Conservation (phyloP, 1,140 invertebrate species). For the Spodoptera frugiperda region DNA sequence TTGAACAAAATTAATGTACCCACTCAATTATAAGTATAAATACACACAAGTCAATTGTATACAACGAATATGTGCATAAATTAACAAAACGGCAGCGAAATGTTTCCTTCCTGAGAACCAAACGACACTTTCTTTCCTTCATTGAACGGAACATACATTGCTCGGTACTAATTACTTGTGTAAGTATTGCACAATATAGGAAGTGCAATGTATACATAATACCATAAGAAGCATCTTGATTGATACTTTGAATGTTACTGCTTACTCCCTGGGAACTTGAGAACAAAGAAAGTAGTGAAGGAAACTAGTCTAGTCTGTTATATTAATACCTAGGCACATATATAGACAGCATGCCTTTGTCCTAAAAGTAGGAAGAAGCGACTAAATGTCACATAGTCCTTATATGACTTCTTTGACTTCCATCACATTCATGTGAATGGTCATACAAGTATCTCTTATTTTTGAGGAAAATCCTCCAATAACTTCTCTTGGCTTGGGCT, state of each 20-base stretch:
- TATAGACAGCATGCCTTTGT: too few species aligned
- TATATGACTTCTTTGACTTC: too few species aligned
- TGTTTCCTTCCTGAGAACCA: constrained; percentile 28
- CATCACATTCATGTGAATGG: too few species aligned
- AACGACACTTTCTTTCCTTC: constrained; percentile 38
- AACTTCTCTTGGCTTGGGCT: too few species aligned
- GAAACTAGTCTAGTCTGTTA: neutral
- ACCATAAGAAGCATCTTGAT: constrained; percentile 39
- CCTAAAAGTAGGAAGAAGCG: too few species aligned
- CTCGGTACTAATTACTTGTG: constrained; percentile 35
- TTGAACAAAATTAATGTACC: neutral
- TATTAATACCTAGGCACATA: too few species aligned
- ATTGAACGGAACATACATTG: constrained; percentile 20
- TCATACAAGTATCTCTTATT: too few species aligned
- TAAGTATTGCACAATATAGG: constrained; percentile 33
- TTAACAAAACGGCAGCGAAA: constrained; percentile 9
- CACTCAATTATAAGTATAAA: neutral
- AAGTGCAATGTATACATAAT: constrained; percentile 8
- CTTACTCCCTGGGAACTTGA: neutral
- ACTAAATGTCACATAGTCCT: too few species aligned
- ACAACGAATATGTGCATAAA: constrained; percentile 29
- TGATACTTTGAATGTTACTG: constrained; percentile 30
- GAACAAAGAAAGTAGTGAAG: neutral
- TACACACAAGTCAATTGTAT: constrained; percentile 6
- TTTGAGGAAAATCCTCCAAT: too few species aligned